phyloP scores from a whole-genome alignment of 1,140 invertebrate species.

The Microplitis mediator region DNA sequence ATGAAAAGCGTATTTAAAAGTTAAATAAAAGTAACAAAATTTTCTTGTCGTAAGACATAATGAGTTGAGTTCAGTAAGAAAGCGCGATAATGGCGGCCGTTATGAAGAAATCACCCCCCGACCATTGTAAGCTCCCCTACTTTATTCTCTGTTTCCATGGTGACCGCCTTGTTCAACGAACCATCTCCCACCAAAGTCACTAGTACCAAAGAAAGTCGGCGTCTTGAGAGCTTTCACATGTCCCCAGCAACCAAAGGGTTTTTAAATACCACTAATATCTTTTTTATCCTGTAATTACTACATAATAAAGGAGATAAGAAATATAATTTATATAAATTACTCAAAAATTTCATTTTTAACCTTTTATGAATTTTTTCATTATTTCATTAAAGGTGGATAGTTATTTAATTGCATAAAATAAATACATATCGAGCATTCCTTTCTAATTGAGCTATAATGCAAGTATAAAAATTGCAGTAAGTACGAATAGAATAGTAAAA shows the following conservation, averaged over 20 bases:
- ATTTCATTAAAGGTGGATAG: not conserved
- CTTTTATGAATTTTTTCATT: not conserved
- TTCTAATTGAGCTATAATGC: no score
- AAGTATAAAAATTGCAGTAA: no score
- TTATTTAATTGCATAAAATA: no score
- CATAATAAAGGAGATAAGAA: not conserved
- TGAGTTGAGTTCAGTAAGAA: constrained; percentile 44
- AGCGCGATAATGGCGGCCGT: constrained; percentile 61
- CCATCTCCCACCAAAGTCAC: constrained; percentile 16
- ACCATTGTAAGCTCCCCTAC: constrained; percentile 36
- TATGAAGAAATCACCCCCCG: constrained; percentile 61
- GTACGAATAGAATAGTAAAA: no score
- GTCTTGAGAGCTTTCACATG: constrained; percentile 13
- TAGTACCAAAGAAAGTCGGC: constrained; percentile 1
- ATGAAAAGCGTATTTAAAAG: not conserved
- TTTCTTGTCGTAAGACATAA: constrained; percentile 53
- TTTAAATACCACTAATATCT: not conserved
- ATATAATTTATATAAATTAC: not conserved
- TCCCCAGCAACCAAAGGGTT: not conserved
- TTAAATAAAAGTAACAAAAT: constrained; percentile 55
- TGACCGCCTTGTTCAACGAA: constrained; percentile 58
- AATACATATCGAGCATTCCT: no score
- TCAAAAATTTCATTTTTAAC: not conserved
- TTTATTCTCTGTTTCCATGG: constrained; percentile 56
- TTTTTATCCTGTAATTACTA: not conserved